Base-by-base conservation (phyloP, 2,797 vertebrate species). In the Nannoperca australis region DNA sequence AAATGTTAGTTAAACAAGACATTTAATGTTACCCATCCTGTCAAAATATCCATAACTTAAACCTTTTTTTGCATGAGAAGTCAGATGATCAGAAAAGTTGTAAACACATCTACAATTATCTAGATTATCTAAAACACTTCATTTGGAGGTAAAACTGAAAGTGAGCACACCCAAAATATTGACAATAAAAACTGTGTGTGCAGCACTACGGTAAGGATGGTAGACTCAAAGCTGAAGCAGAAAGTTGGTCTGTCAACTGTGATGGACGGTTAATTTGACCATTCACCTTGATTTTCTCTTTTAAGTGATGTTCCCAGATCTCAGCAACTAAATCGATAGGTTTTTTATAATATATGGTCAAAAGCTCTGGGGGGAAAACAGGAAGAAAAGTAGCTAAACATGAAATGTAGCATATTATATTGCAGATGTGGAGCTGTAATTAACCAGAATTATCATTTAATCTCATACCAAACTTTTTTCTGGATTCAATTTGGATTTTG, bases 401-500 rank as follows among this genome's bases (percentile, higher is more conserved):
- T 38, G 17, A 38, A 58, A n/a, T 66, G 40, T 8, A 1, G 5
- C 36, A 14, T 14, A 32, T 20, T 59, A 42, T 22, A 9, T 30
- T 9, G 11, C 36, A 38, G 36, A 38, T 34, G 34, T 32, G 32
- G 6, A 32, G 32, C 34, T 34, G 10, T 22, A 58, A 64, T 66
- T 17, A 65, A 53, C 0, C 18, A 15, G 6, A 54, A 64, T 30
- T 13, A 40, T n/a, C 1, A 9, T 36, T 38, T 53, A 50, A 78
- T 53, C 7, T 5, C 18, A 58, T 20, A 5, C 15, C 5, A 2
- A 42, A 42, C 36, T 50, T 11, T 27, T 49, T 40, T 49, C 27
- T 78, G 61, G 45, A n/a, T 55, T 44, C 11, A 36, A n/a, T 53
- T 40, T 45, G n/a, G n/a, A 13, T 24, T 65, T 61, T 24, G 13